phyloP scores from a whole-genome alignment of 2,888 invertebrate genomes.

The Ectemnius cavifrons region DNA sequence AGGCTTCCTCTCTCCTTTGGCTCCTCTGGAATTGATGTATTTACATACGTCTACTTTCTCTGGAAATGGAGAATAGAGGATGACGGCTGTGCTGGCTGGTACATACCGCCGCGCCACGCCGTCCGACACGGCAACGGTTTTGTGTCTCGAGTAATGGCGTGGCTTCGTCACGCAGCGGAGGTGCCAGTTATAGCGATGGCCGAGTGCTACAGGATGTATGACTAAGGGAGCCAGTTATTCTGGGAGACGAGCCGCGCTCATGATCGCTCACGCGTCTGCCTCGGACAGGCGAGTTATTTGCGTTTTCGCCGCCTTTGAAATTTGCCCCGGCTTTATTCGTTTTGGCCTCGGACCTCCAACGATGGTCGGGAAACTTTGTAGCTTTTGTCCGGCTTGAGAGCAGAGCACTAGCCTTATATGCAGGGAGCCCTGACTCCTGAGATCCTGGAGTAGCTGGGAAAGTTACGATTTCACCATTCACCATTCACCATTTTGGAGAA shows the following conservation, averaged over 20 bases:
- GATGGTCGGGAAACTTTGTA: too few relatives aligned
- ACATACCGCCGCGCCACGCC: too few relatives aligned
- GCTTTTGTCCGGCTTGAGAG: too few relatives aligned
- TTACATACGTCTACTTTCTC: too few relatives aligned
- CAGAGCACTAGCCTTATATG: too few relatives aligned
- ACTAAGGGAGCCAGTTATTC: conserved; percentile 73
- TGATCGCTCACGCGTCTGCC: conserved; percentile 7
- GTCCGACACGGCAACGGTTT: neutral
- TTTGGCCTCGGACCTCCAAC: too few relatives aligned
- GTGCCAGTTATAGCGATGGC: conserved; percentile 73
- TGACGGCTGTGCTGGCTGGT: too few relatives aligned
- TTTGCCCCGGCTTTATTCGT: too few relatives aligned
- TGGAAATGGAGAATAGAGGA: too few relatives aligned
- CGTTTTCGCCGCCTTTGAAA: neutral
- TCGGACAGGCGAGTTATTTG: conserved; percentile 1
- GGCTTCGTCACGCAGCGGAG: conserved; percentile 59
- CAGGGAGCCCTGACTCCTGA: too few relatives aligned
- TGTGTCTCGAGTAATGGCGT: conserved; percentile 71
- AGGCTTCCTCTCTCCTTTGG: too few relatives aligned
- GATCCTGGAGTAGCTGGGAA: neutral
- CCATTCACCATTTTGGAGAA: conserved; percentile 71
- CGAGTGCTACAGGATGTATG: conserved; percentile 72
- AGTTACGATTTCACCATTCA: neutral
- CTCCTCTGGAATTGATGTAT: too few relatives aligned
- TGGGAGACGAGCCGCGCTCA: conserved; percentile 67